A percentile compares a stretch with the other conserved stretches of the same genome.
phyloP scores from a whole-genome alignment of 2,888 invertebrate genomes.

The Zygothrica quintamaculata region DNA sequence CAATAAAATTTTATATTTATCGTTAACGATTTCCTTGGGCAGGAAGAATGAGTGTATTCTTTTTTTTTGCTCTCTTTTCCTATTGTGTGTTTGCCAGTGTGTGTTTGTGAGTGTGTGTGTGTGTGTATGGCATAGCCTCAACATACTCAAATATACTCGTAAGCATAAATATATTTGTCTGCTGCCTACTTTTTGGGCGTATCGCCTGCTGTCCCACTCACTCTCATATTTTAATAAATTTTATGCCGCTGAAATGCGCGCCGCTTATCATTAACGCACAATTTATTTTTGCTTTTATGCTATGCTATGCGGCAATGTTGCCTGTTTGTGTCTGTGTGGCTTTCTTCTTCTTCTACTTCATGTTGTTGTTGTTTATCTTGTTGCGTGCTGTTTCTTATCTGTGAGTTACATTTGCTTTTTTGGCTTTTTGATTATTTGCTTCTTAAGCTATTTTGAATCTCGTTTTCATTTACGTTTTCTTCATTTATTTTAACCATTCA shows the following conservation, averaged over 20 bases:
- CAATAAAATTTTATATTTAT: constrained; percentile 82
- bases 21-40: constrained; percentile 76
- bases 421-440: constrained; percentile 80
- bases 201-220: constrained; percentile 46
- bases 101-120: constrained; percentile 1
- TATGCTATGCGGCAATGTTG: constrained; percentile 48
- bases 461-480: no score
- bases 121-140: no score
- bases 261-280: constrained; percentile 82
- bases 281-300: constrained; percentile 81
- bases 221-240: constrained; percentile 80
- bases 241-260: constrained; percentile 75
- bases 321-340: no score
- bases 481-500: no score
- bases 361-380: constrained; percentile 20
- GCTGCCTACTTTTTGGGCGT: constrained; percentile 52
- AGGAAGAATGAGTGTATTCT: constrained; percentile 41
- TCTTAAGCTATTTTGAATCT: constrained; percentile 57
- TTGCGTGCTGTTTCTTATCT: constrained; percentile 58
- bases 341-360: constrained; percentile 20
- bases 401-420: constrained; percentile 77
- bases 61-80: constrained; percentile 6
- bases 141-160: constrained; percentile 42
- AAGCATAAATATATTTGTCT: constrained; percentile 64
- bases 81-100: constrained; percentile 4